phyloP scores from a whole-genome alignment of 1,140 invertebrate species.

The Harlomillsia oculata region DNA sequence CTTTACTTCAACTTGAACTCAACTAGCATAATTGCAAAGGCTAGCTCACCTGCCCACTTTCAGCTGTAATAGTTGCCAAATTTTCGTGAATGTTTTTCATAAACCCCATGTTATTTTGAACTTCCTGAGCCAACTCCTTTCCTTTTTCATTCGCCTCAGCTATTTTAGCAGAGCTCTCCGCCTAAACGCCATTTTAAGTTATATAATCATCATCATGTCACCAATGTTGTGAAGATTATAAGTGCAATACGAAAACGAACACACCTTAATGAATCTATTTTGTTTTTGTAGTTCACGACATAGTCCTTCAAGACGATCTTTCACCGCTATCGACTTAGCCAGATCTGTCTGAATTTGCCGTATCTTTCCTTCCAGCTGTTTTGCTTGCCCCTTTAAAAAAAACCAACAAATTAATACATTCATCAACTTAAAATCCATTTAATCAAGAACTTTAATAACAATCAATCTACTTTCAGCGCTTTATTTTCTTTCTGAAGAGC shows the following conservation, averaged over 20 bases:
- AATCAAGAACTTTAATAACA: not conserved
- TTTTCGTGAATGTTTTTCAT: constrained; percentile 36
- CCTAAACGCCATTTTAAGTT: constrained; percentile 20
- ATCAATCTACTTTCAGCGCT: constrained; percentile 22
- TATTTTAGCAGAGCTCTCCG: constrained; percentile 31
- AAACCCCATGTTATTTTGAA: constrained; percentile 35
- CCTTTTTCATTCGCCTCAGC: constrained; percentile 33
- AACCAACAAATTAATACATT: not conserved
- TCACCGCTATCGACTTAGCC: constrained; percentile 24
- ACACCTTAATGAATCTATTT: constrained; percentile 33
- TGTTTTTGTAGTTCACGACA: constrained; percentile 35
- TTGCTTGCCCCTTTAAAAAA: constrained; percentile 24
- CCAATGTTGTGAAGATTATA: too few species aligned
- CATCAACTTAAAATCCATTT: not conserved
- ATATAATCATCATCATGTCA: too few species aligned
- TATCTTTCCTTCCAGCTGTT: constrained; percentile 25
- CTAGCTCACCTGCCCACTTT: constrained; percentile 15
- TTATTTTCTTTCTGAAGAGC: constrained; percentile 33
- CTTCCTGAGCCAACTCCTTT: constrained; percentile 33
- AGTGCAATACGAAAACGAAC: not conserved
- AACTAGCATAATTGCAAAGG: too few species aligned
- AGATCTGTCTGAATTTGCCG: constrained; percentile 23
- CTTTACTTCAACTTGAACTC: too few species aligned
- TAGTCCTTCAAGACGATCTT: constrained; percentile 27
- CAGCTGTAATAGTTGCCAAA: constrained; percentile 22